Base-by-base conservation (phyloP, 1,140 invertebrate species). In the Zophobas morio region DNA sequence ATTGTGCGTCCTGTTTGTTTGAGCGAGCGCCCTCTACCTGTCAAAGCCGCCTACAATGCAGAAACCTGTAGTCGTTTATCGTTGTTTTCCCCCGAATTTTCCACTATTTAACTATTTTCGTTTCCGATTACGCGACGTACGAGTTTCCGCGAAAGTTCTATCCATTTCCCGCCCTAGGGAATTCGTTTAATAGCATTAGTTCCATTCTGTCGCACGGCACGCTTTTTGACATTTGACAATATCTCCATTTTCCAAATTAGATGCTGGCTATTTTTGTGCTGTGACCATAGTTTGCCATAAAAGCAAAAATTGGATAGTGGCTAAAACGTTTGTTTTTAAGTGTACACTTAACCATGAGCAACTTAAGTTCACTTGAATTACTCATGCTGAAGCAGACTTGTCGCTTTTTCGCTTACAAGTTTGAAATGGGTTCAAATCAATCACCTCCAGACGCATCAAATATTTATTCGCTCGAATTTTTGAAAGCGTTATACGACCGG, bases 341-440 rank as follows among this genome's bases (percentile, higher is more conserved):
- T 72, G 70, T 33, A 8, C 5, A n/a, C 6, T 72, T 72, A 54
- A 72, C 8, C 46, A 72, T 73, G 71, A 73, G 49, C 36, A 47
- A 54, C 36, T 54, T 47, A 34, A 39, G 54, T 73, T 73, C 71
- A 35, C 36, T 73, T 54, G 71, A 73, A 40, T 56, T 40, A 54
- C 79, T 82, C 72, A 78, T 82, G 74, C 76, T 82, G 47, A 81
- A 80, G 66, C 81, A 82, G 75, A 81, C 76, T 63, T 82, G 81
- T 75, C 79, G 81, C n/a, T 78, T 80, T 76, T 79, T 80, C 57
- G 75, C 81, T 70, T 80, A 81, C 57, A 80, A 82, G 53, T 77
- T 79, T 77, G 75, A 81, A 75, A 81, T 78, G 53, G 77, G 80
- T n/a, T 72, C 78, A 56, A 81, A 70, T 70, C 51, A 49, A 63